A percentile compares a stretch with the other conserved stretches of the same genome.
phyloP scores from a whole-genome alignment of 2,888 invertebrate species.

The Drosophila nigritarsus region DNA sequence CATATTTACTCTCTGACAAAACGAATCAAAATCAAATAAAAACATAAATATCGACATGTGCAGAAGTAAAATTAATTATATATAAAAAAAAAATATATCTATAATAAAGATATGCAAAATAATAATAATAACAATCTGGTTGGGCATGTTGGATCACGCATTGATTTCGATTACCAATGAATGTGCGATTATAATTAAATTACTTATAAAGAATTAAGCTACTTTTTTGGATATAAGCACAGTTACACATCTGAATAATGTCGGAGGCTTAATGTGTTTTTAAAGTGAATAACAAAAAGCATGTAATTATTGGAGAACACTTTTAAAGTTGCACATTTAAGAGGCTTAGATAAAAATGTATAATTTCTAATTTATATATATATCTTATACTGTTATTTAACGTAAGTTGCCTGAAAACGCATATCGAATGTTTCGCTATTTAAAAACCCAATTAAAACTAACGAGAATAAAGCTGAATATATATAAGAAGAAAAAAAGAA shows the following conservation, averaged over 20 bases:
- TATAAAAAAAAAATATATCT: constrained; percentile 26
- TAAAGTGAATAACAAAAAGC: background rate
- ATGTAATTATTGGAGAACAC: background rate
- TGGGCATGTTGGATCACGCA: constrained; percentile 46
- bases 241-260: background rate
- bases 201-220: constrained; percentile 42
- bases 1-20: constrained; percentile 64
- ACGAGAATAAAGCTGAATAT: constrained; percentile 24
- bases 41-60: constrained; percentile 34
- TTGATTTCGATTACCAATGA: constrained; percentile 63
- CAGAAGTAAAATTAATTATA: constrained; percentile 47
- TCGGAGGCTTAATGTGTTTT: background rate
- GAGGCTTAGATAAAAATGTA: background rate
- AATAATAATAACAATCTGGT: constrained; percentile 61
- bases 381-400: background rate
- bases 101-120: constrained; percentile 38
- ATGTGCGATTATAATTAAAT: constrained; percentile 72
- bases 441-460: constrained; percentile 39
- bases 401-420: background rate
- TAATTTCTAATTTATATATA: background rate
- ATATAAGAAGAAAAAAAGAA: constrained; percentile 15
- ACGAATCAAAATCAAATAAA: constrained; percentile 49
- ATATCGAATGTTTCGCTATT: background rate
- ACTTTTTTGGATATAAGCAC: background rate
- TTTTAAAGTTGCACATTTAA: background rate